phyloP scores from a whole-genome alignment of 2,888 invertebrate genomes.

The Caprella mutica region DNA sequence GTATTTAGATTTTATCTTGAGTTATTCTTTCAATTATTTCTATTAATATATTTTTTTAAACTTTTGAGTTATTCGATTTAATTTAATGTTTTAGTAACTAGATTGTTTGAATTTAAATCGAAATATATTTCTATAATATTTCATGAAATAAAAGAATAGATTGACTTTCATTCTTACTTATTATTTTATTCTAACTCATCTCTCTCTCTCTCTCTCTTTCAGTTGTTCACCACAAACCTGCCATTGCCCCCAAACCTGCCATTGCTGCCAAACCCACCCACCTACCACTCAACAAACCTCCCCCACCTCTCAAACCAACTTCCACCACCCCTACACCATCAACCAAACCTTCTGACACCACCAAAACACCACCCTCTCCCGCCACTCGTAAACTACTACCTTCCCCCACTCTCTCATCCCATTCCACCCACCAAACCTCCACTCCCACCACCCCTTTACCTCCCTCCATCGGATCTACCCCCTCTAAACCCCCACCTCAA shows the following conservation, averaged over 20 bases:
- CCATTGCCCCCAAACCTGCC: constrained; percentile 37
- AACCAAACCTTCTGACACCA: constrained; percentile 14
- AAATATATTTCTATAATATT: too few relatives aligned
- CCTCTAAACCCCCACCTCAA: constrained; percentile 24
- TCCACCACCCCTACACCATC: constrained; percentile 21
- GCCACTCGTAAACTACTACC: not conserved
- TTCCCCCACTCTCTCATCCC: not conserved
- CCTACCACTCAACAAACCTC: constrained; percentile 19
- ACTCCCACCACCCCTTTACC: constrained; percentile 12
- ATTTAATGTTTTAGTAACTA: too few relatives aligned
- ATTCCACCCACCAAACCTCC: constrained; percentile 14
- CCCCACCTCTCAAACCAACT: constrained; percentile 23
- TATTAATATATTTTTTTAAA: too few relatives aligned
- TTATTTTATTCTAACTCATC: not conserved
- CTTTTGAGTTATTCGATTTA: too few relatives aligned
- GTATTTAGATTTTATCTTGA: too few relatives aligned
- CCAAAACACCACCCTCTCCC: not conserved
- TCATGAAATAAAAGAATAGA: too few relatives aligned
- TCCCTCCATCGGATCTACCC: constrained; percentile 18
- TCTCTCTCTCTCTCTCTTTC: constrained; percentile 11
- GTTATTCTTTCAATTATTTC: too few relatives aligned
- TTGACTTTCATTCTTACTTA: constrained; percentile 7
- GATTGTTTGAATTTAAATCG: too few relatives aligned
- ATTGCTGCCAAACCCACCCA: constrained; percentile 34
- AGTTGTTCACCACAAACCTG: not conserved